These are phyloP conservation scores for Ameiurus melas DNA, from an alignment of 2,113 vertebrate genomes.

Conservation along the genomic window DNA sequence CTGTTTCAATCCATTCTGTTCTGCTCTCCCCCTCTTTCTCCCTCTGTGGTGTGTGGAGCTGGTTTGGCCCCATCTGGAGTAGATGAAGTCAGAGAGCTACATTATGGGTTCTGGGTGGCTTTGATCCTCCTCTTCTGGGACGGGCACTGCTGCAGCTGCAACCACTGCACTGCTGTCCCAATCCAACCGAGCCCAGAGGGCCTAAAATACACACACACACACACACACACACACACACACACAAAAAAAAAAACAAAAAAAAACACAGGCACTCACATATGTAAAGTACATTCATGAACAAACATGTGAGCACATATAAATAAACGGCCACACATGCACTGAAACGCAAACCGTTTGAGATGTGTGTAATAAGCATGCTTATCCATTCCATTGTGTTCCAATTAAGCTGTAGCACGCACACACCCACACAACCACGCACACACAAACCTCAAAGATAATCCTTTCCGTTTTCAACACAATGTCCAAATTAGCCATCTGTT, in stretches of 20 bases:
- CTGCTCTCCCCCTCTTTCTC: background rate
- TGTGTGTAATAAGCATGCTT: slow-evolving; percentile 60
- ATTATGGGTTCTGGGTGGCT: slow-evolving; percentile 84
- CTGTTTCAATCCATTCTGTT: slow-evolving; percentile 4
- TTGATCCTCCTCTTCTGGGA: slow-evolving; percentile 57
- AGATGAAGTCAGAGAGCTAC: slow-evolving; percentile 90
- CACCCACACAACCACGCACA: slow-evolving; percentile 28
- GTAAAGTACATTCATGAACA: slow-evolving; percentile 57
- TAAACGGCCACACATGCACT: slow-evolving; percentile 19
- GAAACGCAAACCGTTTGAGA: background rate
- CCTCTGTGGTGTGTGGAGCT: slow-evolving; percentile 56
- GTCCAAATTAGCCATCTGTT: slow-evolving; percentile 50
- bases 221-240: slow-evolving; percentile 20
- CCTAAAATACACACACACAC: slow-evolving; percentile 41
- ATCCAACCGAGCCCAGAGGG: slow-evolving; percentile 32
- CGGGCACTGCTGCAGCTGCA: slow-evolving; percentile 54
- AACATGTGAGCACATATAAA: slow-evolving; percentile 75
- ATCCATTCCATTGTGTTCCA: slow-evolving; percentile 65
- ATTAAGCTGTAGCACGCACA: slow-evolving; percentile 73
- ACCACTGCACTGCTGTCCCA: slow-evolving; percentile 49
- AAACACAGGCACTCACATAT: background rate
- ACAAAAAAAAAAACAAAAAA: background rate
- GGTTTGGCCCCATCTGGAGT: slow-evolving; percentile 84
- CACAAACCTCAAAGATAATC: slow-evolving; percentile 59
- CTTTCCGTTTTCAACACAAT: slow-evolving; percentile 53